Conservation (phyloP, 2,888 invertebrate species). For the Flabesymbios commensalis region DNA sequence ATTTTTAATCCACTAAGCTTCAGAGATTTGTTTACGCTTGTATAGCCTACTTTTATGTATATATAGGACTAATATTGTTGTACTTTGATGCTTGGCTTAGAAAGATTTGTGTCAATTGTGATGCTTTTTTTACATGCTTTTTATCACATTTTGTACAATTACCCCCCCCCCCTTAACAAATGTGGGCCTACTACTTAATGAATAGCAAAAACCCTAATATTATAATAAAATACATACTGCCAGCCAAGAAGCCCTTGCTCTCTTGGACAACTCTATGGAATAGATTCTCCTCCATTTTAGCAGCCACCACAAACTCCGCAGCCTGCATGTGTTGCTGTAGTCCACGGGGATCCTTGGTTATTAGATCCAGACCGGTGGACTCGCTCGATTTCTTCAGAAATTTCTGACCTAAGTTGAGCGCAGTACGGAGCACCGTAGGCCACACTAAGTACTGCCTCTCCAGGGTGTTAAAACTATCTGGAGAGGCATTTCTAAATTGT, state of each 20-base stretch:
- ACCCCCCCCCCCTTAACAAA: too few relatives aligned
- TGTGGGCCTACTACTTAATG: too few relatives aligned
- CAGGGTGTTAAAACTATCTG: constrained; percentile 19
- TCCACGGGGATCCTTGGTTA: constrained; percentile 16
- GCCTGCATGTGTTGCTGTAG: constrained; percentile 34
- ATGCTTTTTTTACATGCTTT: too few relatives aligned
- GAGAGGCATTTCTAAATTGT: constrained; percentile 24
- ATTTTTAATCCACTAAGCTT: too few relatives aligned
- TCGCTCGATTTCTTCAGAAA: constrained; percentile 30
- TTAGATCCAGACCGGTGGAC: constrained; percentile 27
- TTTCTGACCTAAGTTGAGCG: constrained; percentile 28
- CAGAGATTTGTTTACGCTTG: too few relatives aligned
- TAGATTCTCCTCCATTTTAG: constrained; percentile 31
- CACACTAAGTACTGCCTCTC: constrained; percentile 30
- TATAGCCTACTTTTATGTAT: too few relatives aligned
- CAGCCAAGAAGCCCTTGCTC: constrained; percentile 13
- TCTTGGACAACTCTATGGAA: constrained; percentile 21
- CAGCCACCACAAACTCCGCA: constrained; percentile 32
- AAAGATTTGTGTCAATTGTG: too few relatives aligned
- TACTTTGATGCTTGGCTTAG: too few relatives aligned
- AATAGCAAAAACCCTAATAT: too few relatives aligned
- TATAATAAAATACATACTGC: background rate
- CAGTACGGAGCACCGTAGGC: constrained; percentile 27
- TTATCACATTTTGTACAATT: too few relatives aligned
- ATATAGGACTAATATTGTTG: too few relatives aligned